A percentile compares a stretch with the other conserved stretches of the same genome.
These are phyloP conservation scores for Bombyx mandarina DNA, from an alignment of 1,140 invertebrate genomes.

Conservation along the genomic window DNA sequence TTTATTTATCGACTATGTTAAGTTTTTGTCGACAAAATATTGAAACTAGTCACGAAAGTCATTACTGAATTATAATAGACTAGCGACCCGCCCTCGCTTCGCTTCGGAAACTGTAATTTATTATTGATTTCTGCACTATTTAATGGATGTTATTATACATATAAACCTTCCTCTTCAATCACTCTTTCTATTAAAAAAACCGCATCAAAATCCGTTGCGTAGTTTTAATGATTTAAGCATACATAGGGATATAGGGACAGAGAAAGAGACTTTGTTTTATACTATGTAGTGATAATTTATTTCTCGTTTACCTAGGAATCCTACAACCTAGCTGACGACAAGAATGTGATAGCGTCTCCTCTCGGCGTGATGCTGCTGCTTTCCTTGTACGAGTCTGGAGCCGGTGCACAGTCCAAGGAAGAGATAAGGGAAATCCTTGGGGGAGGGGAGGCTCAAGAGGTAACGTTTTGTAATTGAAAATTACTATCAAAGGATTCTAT, in stretches of 20 bases:
- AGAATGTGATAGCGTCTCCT: slow-evolving; percentile 29
- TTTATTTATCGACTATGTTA: no score
- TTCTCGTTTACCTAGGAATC: slow-evolving; percentile 16
- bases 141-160: no score
- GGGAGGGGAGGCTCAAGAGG: slow-evolving; percentile 14
- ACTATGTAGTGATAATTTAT: not conserved
- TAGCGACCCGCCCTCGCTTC: no score
- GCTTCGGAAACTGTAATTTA: no score
- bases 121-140: no score
- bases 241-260: no score
- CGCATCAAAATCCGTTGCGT: no score
- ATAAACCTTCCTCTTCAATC: no score
- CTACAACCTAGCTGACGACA: slow-evolving; percentile 15
- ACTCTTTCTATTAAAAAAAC: no score
- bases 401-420: slow-evolving; percentile 12
- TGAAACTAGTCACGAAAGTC: not conserved
- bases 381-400: slow-evolving; percentile 18
- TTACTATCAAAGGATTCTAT: no score
- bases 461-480: slow-evolving; percentile 1
- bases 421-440: slow-evolving; percentile 22
- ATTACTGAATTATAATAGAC: not conserved
- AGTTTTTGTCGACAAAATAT: not conserved
- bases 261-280: no score
- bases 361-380: slow-evolving; percentile 22
- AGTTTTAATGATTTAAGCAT: no score